These are phyloP conservation scores for Acyrthosiphon pisum DNA, from an alignment of 1,140 invertebrate genomes.

Conservation along the genomic window DNA sequence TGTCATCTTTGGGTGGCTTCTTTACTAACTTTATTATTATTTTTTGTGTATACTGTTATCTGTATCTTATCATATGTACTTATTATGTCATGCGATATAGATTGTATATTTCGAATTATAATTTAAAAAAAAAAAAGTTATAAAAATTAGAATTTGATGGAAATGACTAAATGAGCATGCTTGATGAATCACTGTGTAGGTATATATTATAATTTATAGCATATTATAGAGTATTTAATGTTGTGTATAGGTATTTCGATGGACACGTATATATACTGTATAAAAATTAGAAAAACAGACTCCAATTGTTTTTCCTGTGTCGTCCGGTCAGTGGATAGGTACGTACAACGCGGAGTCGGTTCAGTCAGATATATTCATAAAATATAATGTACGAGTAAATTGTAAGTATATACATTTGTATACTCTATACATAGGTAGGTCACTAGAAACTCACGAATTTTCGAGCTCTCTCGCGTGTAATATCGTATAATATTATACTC, in stretches of 20 bases:
- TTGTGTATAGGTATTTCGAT: not conserved
- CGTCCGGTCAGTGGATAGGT: not conserved
- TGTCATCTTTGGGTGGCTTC: no score
- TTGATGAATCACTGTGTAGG: not conserved
- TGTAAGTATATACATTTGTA: not conserved
- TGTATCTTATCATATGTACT: no score
- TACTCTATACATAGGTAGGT: not conserved
- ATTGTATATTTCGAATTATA: no score
- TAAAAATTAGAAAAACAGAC: not conserved
- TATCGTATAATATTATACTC: not conserved
- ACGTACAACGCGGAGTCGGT: not conserved
- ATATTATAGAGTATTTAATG: not conserved
- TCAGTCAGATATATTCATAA: not conserved
- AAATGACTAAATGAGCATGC: not conserved
- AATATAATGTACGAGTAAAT: not conserved
- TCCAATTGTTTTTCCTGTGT: not conserved
- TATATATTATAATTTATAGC: not conserved
- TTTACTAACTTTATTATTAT: no score
- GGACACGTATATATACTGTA: not conserved
- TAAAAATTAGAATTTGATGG: not conserved
- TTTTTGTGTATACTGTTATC: no score
- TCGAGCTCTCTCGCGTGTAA: not conserved
- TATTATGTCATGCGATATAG: no score
- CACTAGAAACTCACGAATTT: slow-evolving; percentile 13
- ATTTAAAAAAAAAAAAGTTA: no score